Evolutionary conservation across 1,140 invertebrate species (phyloP).

Genomic region (Drosophila fuyamai): DNA sequence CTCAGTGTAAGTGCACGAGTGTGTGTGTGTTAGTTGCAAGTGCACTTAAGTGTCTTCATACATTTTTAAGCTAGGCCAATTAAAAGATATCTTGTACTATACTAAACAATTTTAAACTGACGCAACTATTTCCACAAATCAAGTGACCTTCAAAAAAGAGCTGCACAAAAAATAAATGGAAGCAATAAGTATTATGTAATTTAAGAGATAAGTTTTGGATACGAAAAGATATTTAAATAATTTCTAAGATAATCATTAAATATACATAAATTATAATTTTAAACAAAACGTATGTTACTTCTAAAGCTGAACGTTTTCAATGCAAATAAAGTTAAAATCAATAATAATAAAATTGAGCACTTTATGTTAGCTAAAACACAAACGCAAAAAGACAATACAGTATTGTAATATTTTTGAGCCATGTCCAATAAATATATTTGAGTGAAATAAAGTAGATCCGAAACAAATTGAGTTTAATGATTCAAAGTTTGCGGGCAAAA

Average conservation of each 20-base stretch:
- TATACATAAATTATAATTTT: constrained; percentile 12
- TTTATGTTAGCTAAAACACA: too few relatives aligned
- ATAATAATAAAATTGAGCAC: too few relatives aligned
- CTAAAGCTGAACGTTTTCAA: not conserved
- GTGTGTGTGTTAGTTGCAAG: constrained; percentile 29
- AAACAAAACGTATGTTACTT: too few relatives aligned
- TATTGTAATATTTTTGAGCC: too few relatives aligned
- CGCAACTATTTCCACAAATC: constrained; percentile 23
- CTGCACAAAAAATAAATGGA: constrained; percentile 24
- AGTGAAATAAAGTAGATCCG: too few relatives aligned
- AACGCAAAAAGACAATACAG: too few relatives aligned
- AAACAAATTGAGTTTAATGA: too few relatives aligned
- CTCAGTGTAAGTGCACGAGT: constrained; percentile 2
- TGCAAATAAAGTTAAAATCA: not conserved
- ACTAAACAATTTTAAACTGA: constrained; percentile 30
- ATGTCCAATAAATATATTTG: too few relatives aligned
- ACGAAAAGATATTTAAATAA: constrained; percentile 25
- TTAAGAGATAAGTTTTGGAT: constrained; percentile 18
- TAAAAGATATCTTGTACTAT: constrained; percentile 32
- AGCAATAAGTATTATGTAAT: constrained; percentile 42
- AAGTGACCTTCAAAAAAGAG: constrained; percentile 34
- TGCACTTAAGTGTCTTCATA: constrained; percentile 35
- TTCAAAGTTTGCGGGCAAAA: too few relatives aligned
- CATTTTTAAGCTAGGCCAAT: constrained; percentile 35
- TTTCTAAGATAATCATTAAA: constrained; percentile 20